Evolutionary conservation across 2,797 vertebrate species (phyloP).

Genomic region (Aphelocoma californica): DNA sequence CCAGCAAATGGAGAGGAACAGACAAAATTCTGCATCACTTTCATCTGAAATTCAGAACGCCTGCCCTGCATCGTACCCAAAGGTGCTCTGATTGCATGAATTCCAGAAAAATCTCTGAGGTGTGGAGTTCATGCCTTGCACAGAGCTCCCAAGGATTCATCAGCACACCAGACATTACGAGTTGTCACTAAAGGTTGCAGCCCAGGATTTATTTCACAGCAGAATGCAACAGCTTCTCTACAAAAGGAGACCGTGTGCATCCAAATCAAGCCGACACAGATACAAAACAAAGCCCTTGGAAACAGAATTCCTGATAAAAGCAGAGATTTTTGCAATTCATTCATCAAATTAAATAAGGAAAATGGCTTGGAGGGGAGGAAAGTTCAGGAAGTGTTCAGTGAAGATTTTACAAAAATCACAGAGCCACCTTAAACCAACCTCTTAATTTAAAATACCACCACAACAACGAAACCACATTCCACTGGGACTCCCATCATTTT

Average conservation of each 20-base stretch:
- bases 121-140: background rate
- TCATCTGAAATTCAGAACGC: background rate
- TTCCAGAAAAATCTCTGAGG: background rate
- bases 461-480: background rate
- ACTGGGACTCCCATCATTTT: accelerated
- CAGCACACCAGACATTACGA: background rate
- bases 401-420: background rate
- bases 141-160: background rate
- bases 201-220: conserved; percentile 41
- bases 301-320: conserved; percentile 4
- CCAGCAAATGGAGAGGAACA: background rate
- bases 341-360: background rate
- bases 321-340: background rate
- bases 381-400: background rate
- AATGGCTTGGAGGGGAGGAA: background rate
- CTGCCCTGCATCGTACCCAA: accelerated
- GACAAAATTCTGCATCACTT: background rate
- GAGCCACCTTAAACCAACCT: background rate
- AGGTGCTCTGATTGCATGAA: background rate
- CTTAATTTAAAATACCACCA: background rate
- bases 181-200: conserved; percentile 3
- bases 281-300: conserved; percentile 13
- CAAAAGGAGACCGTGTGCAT: background rate
- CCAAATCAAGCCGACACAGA: background rate
- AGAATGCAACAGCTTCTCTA: background rate